Evolutionary conservation across 2,888 invertebrate species (phyloP).

Genomic region (Linnaemya tessellans): DNA sequence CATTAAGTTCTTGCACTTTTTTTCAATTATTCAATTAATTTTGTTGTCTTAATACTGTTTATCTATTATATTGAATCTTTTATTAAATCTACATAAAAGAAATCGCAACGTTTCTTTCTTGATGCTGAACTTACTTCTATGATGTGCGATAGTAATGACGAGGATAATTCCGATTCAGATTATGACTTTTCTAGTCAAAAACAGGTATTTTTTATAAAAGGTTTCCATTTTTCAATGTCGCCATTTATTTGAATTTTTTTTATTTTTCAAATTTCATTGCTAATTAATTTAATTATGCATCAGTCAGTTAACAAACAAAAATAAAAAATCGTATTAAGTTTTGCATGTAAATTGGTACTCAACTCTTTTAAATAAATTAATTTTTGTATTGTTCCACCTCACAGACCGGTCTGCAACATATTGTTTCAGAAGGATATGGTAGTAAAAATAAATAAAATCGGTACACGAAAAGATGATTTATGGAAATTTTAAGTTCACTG

Average conservation of each 20-base stretch:
- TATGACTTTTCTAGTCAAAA: conserved; percentile 80
- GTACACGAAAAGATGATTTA: no score
- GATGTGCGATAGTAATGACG: conserved; percentile 82
- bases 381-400: neutral
- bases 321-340: conserved; percentile 17
- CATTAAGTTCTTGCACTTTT: neutral
- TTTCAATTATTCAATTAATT: conserved; percentile 23
- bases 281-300: conserved; percentile 30
- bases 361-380: neutral
- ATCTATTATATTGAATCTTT: conserved; percentile 24
- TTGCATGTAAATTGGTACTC: conserved; percentile 6
- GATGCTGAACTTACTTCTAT: conserved; percentile 83
- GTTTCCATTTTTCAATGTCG: conserved; percentile 25
- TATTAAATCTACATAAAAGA: conserved; percentile 75
- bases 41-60: conserved; percentile 32
- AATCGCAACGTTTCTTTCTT: conserved; percentile 82
- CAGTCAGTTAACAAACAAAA: conserved; percentile 7
- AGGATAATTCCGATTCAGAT: conserved; percentile 82
- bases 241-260: conserved; percentile 17
- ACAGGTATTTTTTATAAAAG: conserved; percentile 77
- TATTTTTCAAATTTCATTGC: neutral
- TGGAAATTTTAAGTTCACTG: no score
- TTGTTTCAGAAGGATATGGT: no score
- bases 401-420: neutral
- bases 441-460: no score